Evolutionary conservation across 2,113 vertebrate species (phyloP), one percentile per base, ranked within the genome.

Genomic region (Procavia capensis): DNA sequence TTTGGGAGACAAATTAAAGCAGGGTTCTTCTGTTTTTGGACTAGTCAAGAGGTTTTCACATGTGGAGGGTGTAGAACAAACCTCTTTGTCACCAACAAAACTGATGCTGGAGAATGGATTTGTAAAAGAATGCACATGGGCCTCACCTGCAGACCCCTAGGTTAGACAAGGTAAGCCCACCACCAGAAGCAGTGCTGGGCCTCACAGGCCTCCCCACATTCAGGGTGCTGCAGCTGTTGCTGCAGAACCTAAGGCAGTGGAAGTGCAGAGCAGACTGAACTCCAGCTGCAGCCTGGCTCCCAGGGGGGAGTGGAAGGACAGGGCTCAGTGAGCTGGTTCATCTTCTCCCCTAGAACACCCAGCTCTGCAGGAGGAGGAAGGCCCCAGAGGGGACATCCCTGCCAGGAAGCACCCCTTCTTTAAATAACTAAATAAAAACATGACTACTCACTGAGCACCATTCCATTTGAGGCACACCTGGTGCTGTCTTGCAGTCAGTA

Each of bases 371-470:
- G 16, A 34, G 27, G 0, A 2, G 27, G 29, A 27, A 43, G 27
- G n/a, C 41, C 27, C 31, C 50, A 54, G 50, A 54, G 75, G 43
- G 75, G 7, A 4, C 17, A 76, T 22, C 43, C 13, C 13, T 31
- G 14, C 61, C 5, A n/a, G 25, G 17, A 31, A 81, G 6, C 36
- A 25, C 41, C 6, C 16, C 31, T 43, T 29, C 39, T 80, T 43
- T 64, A 4, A 87, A 24, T 72, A 72, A 61, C 16, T 4, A 72
- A 66, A 63, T 31, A 24, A 43, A 2, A 64, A 1, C 2, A 0
- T 4, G 39, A 29, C 29, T 24, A 0, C 2, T 14, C 31, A 25
- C 2, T 3, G 31, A 34, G 47, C 27, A 70, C 13, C 0, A 3
- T 17, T 27, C 76, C 66, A 29, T 75, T 64, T 14, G 19, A 57